Base-by-base conservation (phyloP, 2,113 vertebrate genomes). In the Psammodynastes pulverulentus region DNA sequence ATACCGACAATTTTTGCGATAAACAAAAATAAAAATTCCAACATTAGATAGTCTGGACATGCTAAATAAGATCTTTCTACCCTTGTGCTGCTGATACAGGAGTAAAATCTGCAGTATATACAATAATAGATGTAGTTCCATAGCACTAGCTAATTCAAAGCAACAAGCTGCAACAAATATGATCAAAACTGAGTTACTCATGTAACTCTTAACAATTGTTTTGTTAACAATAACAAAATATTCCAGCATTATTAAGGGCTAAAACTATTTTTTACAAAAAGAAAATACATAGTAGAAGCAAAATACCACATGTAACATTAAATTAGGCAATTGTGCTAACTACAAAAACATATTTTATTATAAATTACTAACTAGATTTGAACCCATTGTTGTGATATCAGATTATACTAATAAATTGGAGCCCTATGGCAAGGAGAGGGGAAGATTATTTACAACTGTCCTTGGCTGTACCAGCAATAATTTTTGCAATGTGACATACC, bases 351-450 rank as follows among this genome's bases (percentile, higher is more conserved):
- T 62, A 26, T 24, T 9, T 8, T 87, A 54, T 3, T 84, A 87
- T 87, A 87, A 93, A 85, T 84, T 84, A 12, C 4, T 0, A 0
- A 23, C 13, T 87, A 21, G 88, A n/a, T 9, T 72, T 39, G 0
- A 7, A 5, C 4, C 21, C 49, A 4, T 3, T 0, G 48, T 87
- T 10, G 54, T 92, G 88, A 19, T 89, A 43, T 52, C 93, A 34
- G 4, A 26, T 62, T 92, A 5, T 56, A 89, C 86, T 0, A 0
- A 53, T 29, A 86, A 0, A 0, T 67, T 53, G 17, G 85, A 43
- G n/a, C 88, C 26, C 87, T 93, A 3, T 79, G 34, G 72, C 34
- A 21, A 21, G 34, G 34, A 43, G 15, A 43, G 17, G 3, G 1
- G 43, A 46, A 54, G 56, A 84, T 34, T 34, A 48, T 43, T 46